Evolutionary conservation across 1,140 invertebrate species (phyloP).

Genomic region (Euwallacea similis): DNA sequence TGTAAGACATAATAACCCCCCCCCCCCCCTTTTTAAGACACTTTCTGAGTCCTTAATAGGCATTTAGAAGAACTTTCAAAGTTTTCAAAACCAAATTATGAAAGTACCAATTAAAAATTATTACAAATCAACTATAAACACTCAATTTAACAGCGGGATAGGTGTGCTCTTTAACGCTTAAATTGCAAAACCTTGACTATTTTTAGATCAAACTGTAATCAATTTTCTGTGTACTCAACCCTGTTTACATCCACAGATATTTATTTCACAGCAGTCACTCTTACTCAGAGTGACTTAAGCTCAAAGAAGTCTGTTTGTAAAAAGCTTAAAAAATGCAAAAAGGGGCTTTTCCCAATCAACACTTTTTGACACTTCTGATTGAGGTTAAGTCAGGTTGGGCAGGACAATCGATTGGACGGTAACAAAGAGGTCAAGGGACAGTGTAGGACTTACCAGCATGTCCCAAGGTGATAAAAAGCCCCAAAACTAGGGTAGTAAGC

Average conservation of each 20-base stretch:
- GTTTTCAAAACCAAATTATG: not conserved
- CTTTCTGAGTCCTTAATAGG: not conserved
- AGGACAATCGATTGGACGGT: not conserved
- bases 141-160: not conserved
- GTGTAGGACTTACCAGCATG: not conserved
- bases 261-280: not conserved
- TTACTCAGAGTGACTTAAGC: not conserved
- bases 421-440: not conserved
- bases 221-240: not conserved
- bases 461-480: not conserved
- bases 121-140: not conserved
- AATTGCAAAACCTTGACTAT: not conserved
- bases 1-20: not conserved
- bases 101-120: not conserved
- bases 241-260: not conserved
- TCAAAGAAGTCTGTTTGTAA: not conserved
- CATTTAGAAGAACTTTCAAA: not conserved
- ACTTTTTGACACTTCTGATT: not conserved
- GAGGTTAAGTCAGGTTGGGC: not conserved
- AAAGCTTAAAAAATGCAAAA: not conserved
- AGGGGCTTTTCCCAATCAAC: not conserved
- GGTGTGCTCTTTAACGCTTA: not conserved
- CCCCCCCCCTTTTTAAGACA: not conserved
- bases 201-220: not conserved
- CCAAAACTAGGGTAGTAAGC: not conserved